Evolutionary conservation across 2,888 invertebrate species (phyloP).

Genomic region (Lottia scabra): DNA sequence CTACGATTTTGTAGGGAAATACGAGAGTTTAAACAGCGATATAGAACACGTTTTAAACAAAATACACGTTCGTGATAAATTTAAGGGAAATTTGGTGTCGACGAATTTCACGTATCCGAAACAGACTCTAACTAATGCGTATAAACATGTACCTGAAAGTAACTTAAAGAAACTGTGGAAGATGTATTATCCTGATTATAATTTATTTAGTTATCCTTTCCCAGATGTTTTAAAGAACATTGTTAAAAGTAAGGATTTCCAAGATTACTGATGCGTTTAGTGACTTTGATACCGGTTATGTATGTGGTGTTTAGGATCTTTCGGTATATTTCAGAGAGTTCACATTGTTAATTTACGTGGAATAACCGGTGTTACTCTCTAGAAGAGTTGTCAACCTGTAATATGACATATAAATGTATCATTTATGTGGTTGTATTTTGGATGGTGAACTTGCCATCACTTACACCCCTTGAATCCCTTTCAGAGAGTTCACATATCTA

Average conservation of each 20-base stretch:
- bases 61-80: constrained; percentile 13
- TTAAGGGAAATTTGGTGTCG: constrained; percentile 26
- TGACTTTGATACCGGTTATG: too few species aligned
- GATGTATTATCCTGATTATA: constrained; percentile 83
- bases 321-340: too few species aligned
- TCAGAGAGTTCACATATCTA: too few species aligned
- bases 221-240: constrained; percentile 33
- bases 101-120: constrained; percentile 23
- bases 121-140: constrained; percentile 62
- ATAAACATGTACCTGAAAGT: constrained; percentile 78
- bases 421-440: too few species aligned
- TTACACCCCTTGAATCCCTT: too few species aligned
- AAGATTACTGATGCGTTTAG: constrained; percentile 25
- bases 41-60: constrained; percentile 22
- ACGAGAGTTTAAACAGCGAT: constrained; percentile 77
- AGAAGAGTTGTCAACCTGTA: too few species aligned
- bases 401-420: too few species aligned
- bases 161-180: constrained; percentile 42
- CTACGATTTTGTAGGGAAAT: constrained; percentile 89
- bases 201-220: constrained; percentile 80
- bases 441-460: too few species aligned
- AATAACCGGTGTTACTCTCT: too few species aligned
- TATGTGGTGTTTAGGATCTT: too few species aligned
- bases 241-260: constrained; percentile 20
- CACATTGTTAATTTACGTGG: too few species aligned